Conservation (phyloP, 2,888 invertebrate species). For the Rhingia campestris region DNA sequence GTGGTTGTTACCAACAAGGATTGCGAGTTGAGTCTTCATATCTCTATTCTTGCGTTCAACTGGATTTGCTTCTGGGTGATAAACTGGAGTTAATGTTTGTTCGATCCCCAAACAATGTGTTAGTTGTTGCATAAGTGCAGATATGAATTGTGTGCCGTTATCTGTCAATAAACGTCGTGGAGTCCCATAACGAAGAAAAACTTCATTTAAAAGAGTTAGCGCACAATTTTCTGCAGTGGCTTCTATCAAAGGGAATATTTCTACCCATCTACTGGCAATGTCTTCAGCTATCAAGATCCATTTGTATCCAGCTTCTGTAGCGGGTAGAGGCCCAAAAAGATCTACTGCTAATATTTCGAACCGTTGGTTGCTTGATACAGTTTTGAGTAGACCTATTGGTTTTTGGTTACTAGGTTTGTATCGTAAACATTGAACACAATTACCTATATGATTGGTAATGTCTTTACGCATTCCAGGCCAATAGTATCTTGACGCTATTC, state of each 20-base stretch:
- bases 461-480: constrained; percentile 9
- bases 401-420: constrained; percentile 66
- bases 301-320: constrained; percentile 33
- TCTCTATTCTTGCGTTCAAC: no score
- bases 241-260: constrained; percentile 77
- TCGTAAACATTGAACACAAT: neutral
- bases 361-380: constrained; percentile 59
- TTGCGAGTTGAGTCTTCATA: no score
- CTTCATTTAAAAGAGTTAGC: constrained; percentile 76
- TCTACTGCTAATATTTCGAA: constrained; percentile 72
- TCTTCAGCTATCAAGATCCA: constrained; percentile 78
- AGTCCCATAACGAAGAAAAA: constrained; percentile 78
- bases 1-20: no score
- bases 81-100: constrained; percentile 67
- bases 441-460: constrained; percentile 7
- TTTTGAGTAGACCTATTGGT: constrained; percentile 68
- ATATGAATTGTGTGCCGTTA: constrained; percentile 79
- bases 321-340: constrained; percentile 67
- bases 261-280: constrained; percentile 76
- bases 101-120: constrained; percentile 54
- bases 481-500: constrained; percentile 8
- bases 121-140: constrained; percentile 78
- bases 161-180: constrained; percentile 79
- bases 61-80: neutral
- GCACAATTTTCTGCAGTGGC: constrained; percentile 78